Conservation (phyloP, 2,888 invertebrate genomes). For the Taenaris catops region DNA sequence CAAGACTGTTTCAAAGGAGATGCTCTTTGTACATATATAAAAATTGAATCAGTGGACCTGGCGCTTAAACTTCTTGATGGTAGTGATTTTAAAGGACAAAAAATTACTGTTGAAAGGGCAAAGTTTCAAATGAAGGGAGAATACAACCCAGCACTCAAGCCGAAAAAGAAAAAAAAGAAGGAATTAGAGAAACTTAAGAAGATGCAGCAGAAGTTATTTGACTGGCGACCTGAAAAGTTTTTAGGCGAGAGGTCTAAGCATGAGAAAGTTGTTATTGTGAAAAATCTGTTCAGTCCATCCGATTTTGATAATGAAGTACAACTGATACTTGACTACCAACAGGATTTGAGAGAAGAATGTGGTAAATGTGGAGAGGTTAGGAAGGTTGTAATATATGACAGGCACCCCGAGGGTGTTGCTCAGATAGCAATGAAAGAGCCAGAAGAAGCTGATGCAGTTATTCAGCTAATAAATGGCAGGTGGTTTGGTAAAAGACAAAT, state of each 20-base stretch:
- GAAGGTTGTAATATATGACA: slow-evolving; percentile 94
- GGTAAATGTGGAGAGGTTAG: slow-evolving; percentile 94
- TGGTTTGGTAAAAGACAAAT: slow-evolving; percentile 94
- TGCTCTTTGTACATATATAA: slow-evolving; percentile 97
- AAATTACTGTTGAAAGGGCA: slow-evolving; percentile 93
- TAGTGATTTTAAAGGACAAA: slow-evolving; percentile 87
- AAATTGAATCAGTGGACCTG: slow-evolving; percentile 96
- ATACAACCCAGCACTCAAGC: slow-evolving; percentile 95
- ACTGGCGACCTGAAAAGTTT: slow-evolving; percentile 97
- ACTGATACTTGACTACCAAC: slow-evolving; percentile 93
- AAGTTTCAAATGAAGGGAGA: slow-evolving; percentile 96
- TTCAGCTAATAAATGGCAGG: slow-evolving; percentile 91
- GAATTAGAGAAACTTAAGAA: slow-evolving; percentile 95
- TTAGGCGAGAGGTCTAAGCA: slow-evolving; percentile 91
- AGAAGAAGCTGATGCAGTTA: slow-evolving; percentile 95
- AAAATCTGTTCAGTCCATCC: slow-evolving; percentile 94
- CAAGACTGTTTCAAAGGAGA: slow-evolving; percentile 95
- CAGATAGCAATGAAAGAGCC: slow-evolving; percentile 94
- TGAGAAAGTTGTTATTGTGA: slow-evolving; percentile 95
- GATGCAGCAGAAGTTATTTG: slow-evolving; percentile 96
- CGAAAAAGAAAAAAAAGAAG: slow-evolving; percentile 92
- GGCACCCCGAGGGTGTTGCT: slow-evolving; percentile 96
- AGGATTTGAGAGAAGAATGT: slow-evolving; percentile 94
- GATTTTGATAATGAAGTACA: slow-evolving; percentile 95
- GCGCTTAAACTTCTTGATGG: slow-evolving; percentile 96